Conservation (phyloP, 2,113 vertebrate genomes). For the Silurus glanis region DNA sequence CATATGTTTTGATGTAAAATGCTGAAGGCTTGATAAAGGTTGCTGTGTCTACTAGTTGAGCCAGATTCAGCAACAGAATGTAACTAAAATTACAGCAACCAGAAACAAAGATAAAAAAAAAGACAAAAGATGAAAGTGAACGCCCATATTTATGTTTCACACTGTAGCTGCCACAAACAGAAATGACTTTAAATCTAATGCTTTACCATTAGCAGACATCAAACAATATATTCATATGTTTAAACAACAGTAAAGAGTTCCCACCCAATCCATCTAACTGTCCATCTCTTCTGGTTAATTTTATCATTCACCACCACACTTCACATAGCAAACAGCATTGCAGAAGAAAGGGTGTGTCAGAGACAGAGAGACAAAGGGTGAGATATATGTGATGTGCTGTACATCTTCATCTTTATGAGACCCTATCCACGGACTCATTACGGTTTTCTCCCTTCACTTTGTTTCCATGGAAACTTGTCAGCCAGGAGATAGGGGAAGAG, state of each 20-base stretch:
- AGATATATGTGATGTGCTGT: conserved; percentile 14
- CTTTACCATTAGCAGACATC: background rate
- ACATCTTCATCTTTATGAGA: conserved; percentile 53
- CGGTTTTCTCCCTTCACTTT: conserved; percentile 59
- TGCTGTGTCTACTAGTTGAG: background rate
- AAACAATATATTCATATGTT: background rate
- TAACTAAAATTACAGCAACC: background rate
- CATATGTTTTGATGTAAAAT: background rate
- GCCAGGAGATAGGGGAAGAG: conserved; percentile 58
- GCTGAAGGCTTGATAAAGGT: background rate
- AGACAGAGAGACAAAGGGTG: background rate
- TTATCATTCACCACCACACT: conserved; percentile 1
- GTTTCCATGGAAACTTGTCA: conserved; percentile 81
- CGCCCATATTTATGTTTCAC: background rate
- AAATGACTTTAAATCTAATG: background rate
- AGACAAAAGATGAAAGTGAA: background rate
- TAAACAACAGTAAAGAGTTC: background rate
- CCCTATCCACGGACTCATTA: conserved; percentile 61
- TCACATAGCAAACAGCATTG: conserved; percentile 19
- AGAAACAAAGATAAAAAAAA: background rate
- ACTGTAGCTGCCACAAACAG: background rate
- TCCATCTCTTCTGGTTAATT: background rate
- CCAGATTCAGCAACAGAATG: background rate
- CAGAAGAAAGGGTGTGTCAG: conserved; percentile 10
- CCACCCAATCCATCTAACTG: background rate